Evolutionary conservation across 1,140 invertebrate species (phyloP), one percentile per base, ranked within the genome.

Genomic region (Drosophila tani): DNA sequence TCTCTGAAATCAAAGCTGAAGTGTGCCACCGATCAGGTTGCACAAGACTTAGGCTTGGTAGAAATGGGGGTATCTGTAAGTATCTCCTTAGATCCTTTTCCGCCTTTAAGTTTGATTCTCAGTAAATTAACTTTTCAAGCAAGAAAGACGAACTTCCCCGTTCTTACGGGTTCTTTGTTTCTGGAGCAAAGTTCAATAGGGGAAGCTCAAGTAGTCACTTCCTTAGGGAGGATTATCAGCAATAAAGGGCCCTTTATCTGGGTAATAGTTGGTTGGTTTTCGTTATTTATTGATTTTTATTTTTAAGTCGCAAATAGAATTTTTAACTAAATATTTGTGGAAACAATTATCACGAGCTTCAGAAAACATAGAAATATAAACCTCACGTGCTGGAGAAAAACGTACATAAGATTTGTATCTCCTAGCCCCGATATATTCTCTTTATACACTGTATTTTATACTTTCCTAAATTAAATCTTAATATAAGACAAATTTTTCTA

Each of bases 1-100:
- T 90, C 86, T 65, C 71, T 91, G 85, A 82, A 90, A 91, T 90
- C 86, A 90, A 91, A 74, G 86, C 75, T 82, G 82, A 90, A 91
- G 88, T 84, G 88, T 91, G 88, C 79, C 88, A 57, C 29, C 68
- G 88, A 91, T 91, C 88, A 80, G 75, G 81, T 91, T 91, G 87
- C 88, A 74, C 41, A 62, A 41, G 73, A 27, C 68, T 59, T 50
- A 73, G 68, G 53, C 38, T n/a, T 27, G 24, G 32, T 43, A 17
- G 8, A 45, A 65, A 53, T 59, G 49, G 57, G 38, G 55, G 53
- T 45, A 29, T 43, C 38, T 49, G 62, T n/a, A 27, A 21, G 51
- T 40, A 35, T 29, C 38, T 49, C 57, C 66, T 88, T 65, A 79
- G 85, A 90, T 85, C 81, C 83, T 53, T 69, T 78, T 84, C 84